Percentiles rank a stretch among this genome's conserved stretches.
Conservation (phyloP, 1,140 invertebrate genomes). For the Aphelenchoides besseyi region DNA sequence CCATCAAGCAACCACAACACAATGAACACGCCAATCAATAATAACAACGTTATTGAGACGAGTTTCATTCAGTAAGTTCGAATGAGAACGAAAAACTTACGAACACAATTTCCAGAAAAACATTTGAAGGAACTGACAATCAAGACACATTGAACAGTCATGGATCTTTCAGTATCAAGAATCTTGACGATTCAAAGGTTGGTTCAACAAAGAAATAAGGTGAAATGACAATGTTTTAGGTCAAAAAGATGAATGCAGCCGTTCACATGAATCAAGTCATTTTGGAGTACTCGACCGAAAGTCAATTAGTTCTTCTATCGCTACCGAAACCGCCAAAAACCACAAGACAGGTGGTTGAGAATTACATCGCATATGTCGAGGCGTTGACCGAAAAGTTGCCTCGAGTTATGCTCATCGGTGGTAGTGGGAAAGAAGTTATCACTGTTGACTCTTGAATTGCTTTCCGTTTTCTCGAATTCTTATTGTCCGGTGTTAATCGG, state of each 20-base stretch:
- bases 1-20: slow-evolving; percentile 40
- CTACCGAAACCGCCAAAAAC: slow-evolving; percentile 84
- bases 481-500: slow-evolving; percentile 1
- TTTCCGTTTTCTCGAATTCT: background rate
- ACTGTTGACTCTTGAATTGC: slow-evolving; percentile 88
- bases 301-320: slow-evolving; percentile 95
- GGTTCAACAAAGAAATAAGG: slow-evolving; percentile 12
- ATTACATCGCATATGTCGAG: slow-evolving; percentile 98
- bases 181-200: slow-evolving; percentile 49
- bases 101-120: slow-evolving; percentile 21
- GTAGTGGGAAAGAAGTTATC: slow-evolving; percentile 95
- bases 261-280: slow-evolving; percentile 97
- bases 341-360: slow-evolving; percentile 47
- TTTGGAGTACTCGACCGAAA: slow-evolving; percentile 89
- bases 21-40: slow-evolving; percentile 6
- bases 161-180: slow-evolving; percentile 45
- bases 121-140: slow-evolving; percentile 37
- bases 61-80: slow-evolving; percentile 44
- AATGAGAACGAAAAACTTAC: slow-evolving; percentile 8
- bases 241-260: slow-evolving; percentile 87
- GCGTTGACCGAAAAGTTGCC: slow-evolving; percentile 94
- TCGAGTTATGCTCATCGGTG: slow-evolving; percentile 91
- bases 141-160: slow-evolving; percentile 46
- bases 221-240: slow-evolving; percentile 30
- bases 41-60: slow-evolving; percentile 32